Base-by-base conservation (phyloP, 2,113 vertebrate species). In the Excalfactoria chinensis region DNA sequence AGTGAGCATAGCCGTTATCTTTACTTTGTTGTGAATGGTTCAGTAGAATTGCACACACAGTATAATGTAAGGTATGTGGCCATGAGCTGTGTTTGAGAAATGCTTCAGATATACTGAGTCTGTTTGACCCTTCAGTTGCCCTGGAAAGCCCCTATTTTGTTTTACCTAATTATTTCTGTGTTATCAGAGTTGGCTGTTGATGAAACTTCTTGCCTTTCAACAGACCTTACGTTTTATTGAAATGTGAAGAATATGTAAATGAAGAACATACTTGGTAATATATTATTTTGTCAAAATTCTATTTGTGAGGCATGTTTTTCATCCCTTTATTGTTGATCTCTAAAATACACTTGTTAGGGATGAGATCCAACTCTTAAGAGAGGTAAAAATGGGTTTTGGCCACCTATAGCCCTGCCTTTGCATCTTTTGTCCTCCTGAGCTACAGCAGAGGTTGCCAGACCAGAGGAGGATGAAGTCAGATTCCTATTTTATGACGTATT, bases 401-500 rank as follows among this genome's bases (percentile, higher is more conserved):
- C 48, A 30, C 7, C 30, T 48, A 0, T 23, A 66, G 0, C 58
- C 4, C n/a, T 82, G 7, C 0, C 13, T 79, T 56, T 7, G 40
- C 28, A 43, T 71, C 25, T 58, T 40, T 68, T 84, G 67, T 68
- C 58, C 30, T 86, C 9, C 28, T 56, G 69, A 83, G 32, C 60
- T 84, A 6, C 60, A 80, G 26, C 63, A 46, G 2, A 28, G 37
- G 49, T 59, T 72, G 32, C 22, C 26, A 26, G 41, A 59, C 34
- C 11, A 41, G 19, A 15, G 30, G 2, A 32, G 43, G n/a, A 21
- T 18, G 3, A 3, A 14, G 5, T 11, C 13, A 13, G 41, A 5
- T 28, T 17, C 40, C 40, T 41, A 41, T 41, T 56, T 8, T 20
- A 30, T 48, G 13, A 64, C 43, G 8, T 56, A 4, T 26, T n/a